phyloP scores from a whole-genome alignment of 2,797 vertebrate genomes.

The Enoplosus armatus region DNA sequence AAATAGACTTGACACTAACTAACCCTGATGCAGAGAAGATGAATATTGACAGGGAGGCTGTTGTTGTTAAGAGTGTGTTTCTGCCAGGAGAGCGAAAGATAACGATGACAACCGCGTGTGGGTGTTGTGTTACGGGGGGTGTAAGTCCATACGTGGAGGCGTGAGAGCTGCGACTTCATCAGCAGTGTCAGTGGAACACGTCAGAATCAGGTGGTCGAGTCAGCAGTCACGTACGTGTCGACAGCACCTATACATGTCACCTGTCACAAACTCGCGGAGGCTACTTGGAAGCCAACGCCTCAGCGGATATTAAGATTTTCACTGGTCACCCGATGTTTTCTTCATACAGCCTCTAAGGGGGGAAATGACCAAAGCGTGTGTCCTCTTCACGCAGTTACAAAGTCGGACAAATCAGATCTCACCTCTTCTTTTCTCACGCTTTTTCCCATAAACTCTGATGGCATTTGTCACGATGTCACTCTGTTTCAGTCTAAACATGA shows the following conservation, averaged over 20 bases:
- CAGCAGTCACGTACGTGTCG: no score
- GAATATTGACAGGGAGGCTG: constrained; percentile 3
- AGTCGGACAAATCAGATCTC: neutral
- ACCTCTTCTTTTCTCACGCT: neutral
- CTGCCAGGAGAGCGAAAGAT: constrained; percentile 21
- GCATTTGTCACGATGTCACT: neutral
- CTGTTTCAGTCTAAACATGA: neutral
- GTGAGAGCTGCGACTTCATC: neutral
- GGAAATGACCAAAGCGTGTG: neutral
- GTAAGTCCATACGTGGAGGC: neutral
- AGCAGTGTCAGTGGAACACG: neutral
- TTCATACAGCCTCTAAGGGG: neutral
- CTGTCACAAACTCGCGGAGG: neutral
- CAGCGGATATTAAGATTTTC: neutral
- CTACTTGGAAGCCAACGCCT: no score
- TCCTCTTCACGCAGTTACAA: neutral
- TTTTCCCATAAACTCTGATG: constrained; percentile 10
- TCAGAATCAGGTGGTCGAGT: neutral
- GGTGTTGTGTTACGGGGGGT: constrained; percentile 13
- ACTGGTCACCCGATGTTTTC: neutral
- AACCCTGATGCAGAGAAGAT: neutral
- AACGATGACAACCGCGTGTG: constrained; percentile 12
- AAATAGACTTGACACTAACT: constrained; percentile 2
- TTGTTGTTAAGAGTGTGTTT: neutral
- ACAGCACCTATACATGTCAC: neutral